A percentile compares a stretch with the other conserved stretches of the same genome.
These are phyloP conservation scores for Scartelaos histophorus DNA, from an alignment of 2,113 vertebrate genomes.

Conservation along the genomic window DNA sequence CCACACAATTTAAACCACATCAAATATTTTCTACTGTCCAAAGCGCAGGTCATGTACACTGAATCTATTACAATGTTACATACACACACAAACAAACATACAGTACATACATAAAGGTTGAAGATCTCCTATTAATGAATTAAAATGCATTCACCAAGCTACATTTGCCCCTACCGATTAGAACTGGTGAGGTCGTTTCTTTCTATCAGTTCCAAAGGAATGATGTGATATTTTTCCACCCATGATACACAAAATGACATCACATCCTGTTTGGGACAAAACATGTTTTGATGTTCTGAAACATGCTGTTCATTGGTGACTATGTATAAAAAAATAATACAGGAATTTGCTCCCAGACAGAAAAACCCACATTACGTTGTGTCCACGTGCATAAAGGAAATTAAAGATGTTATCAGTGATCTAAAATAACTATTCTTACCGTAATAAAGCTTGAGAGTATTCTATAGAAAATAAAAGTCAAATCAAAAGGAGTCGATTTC, in stretches of 20 bases:
- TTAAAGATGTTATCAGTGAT: slow-evolving; percentile 9
- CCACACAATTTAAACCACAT: not conserved
- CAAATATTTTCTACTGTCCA: not conserved
- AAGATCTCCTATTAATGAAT: too few species aligned
- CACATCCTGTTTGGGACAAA: not conserved
- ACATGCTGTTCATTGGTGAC: not conserved
- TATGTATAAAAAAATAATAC: not conserved
- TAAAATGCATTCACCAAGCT: too few species aligned
- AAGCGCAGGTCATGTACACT: not conserved
- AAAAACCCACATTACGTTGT: not conserved
- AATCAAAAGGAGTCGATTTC: not conserved
- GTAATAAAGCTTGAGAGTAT: not conserved
- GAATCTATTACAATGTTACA: not conserved
- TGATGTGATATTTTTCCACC: too few species aligned
- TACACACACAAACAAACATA: too few species aligned
- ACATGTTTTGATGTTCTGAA: not conserved
- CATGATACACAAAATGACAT: not conserved
- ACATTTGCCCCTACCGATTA: too few species aligned
- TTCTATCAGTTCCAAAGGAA: too few species aligned
- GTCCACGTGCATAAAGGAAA: slow-evolving; percentile 1
- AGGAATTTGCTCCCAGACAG: not conserved
- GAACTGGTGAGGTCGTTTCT: too few species aligned
- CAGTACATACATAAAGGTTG: too few species aligned
- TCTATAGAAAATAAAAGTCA: not conserved
- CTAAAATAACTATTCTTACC: not conserved